Base-by-base conservation (phyloP, 2,888 invertebrate genomes). In the Scaptomyza caliginosa region DNA sequence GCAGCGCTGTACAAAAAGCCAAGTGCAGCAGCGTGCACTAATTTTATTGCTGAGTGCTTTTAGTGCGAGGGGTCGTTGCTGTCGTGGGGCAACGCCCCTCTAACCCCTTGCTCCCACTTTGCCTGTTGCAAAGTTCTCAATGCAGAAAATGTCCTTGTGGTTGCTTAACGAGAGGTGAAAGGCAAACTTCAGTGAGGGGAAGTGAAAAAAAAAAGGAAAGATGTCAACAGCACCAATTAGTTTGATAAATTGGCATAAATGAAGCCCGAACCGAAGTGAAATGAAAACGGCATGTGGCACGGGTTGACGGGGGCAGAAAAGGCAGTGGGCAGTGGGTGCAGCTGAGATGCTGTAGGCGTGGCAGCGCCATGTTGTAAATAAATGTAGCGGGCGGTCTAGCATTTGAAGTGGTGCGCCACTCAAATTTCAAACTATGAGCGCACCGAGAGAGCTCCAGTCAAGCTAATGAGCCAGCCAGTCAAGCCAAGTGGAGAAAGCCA, bases 171-270 rank as follows among this genome's bases (percentile, higher is more conserved):
- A 8, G 32, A 17, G 16, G 32, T 4, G 26, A n/a, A 38, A 21
- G 43, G 67, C 42, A 39, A 83, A 66, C 58, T 83, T 69, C 32
- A 58, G 54, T 50, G 52, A 56, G 54, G 28, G 28, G 40, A 17
- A 36, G 13, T 54, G 38, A 55, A 26, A 32, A 50, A 43, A 49
- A 42, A 42, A 69, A 28, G 16, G 70, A 84, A 89, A 89, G 89
- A 89, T 89, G 89, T 89, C 89, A 89, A 89, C 89, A 89, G 89
- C 88, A 80, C 89, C 90, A 89, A 89, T 89, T 89, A 89, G 89
- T 89, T 89, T 89, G 83, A 87, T 88, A 85, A 83, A 89, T 85
- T 87, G 81, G 84, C 82, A 89, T 81, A 88, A 89, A 86, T 82
- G 88, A 86, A 86, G 76, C 85, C 85, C 74, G 62, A 78, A 76